Conservation (phyloP, 2,888 invertebrate genomes). For the Cabera pusaria region DNA sequence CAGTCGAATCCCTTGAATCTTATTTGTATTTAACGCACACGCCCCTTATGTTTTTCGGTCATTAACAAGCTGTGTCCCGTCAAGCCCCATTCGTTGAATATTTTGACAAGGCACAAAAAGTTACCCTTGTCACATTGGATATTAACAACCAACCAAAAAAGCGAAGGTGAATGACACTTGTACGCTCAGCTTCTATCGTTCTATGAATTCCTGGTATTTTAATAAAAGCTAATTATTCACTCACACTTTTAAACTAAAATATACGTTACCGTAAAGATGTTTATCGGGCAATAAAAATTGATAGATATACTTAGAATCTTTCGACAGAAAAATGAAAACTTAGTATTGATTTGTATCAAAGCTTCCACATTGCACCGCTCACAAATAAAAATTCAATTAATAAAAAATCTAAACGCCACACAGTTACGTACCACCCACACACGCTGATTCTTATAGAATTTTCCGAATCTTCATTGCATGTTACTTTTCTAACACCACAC, state of each 20-base stretch:
- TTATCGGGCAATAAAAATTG: too few species aligned
- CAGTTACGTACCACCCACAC: constrained; percentile 43
- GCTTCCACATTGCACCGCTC: constrained; percentile 48
- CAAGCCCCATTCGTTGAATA: too few species aligned
- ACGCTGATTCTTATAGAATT: constrained; percentile 31
- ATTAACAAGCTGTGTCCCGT: not conserved
- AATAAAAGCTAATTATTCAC: constrained; percentile 42
- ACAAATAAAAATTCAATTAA: constrained; percentile 1
- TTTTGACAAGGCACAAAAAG: too few species aligned
- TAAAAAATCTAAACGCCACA: constrained; percentile 22
- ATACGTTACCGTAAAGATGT: too few species aligned
- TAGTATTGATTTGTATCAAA: constrained; percentile 39
- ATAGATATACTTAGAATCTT: too few species aligned
- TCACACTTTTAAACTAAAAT: constrained; percentile 16
- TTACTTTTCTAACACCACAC: constrained; percentile 14
- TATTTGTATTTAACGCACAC: too few species aligned
- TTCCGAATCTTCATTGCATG: constrained; percentile 31
- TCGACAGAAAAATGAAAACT: too few species aligned
- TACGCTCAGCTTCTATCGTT: constrained; percentile 21
- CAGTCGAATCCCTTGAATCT: too few species aligned
- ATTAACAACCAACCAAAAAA: too few species aligned
- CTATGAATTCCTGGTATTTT: constrained; percentile 42
- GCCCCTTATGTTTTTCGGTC: too few species aligned
- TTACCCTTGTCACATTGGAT: too few species aligned
- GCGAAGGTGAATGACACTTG: too few species aligned